phyloP scores from a whole-genome alignment of 37 sponge, comb jelly and placozoan genomes.

The Oopsacas minuta region DNA sequence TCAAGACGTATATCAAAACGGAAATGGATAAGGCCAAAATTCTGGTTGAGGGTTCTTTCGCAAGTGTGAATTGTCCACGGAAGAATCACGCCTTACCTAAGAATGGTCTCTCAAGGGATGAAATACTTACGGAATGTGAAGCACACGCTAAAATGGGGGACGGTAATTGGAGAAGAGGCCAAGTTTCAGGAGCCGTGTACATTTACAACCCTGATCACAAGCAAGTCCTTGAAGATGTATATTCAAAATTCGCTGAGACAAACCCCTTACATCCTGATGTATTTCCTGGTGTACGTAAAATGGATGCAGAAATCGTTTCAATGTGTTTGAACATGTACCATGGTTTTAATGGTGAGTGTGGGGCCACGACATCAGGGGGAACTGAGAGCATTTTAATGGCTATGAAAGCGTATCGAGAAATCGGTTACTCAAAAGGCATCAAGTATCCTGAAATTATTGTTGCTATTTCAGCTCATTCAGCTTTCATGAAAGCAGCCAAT shows the following conservation, averaged over 20 bases:
- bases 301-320: constrained; percentile 84
- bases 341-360: constrained; percentile 51
- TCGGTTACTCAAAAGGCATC: constrained; percentile 68
- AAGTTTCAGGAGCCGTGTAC: constrained; percentile 79
- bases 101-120: constrained; percentile 43
- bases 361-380: constrained; percentile 71
- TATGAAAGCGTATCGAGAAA: constrained; percentile 60
- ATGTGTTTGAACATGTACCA: constrained; percentile 65
- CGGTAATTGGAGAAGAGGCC: constrained; percentile 56
- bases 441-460: constrained; percentile 68
- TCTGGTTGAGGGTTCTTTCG: constrained; percentile 23
- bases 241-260: constrained; percentile 45
- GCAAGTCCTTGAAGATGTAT: constrained; percentile 47
- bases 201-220: constrained; percentile 58
- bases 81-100: constrained; percentile 35
- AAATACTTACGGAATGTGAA: constrained; percentile 9
- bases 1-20: constrained; percentile 37
- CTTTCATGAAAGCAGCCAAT: constrained; percentile 81
- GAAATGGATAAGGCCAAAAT: constrained; percentile 34
- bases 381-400: constrained; percentile 94
- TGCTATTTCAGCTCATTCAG: constrained; percentile 55
- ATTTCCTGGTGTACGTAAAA: constrained; percentile 70
- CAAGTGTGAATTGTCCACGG: constrained; percentile 22
- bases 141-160: neutral
- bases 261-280: constrained; percentile 82